Conservation (phyloP, 2,888 invertebrate species). For the Drosophila emarginata region DNA sequence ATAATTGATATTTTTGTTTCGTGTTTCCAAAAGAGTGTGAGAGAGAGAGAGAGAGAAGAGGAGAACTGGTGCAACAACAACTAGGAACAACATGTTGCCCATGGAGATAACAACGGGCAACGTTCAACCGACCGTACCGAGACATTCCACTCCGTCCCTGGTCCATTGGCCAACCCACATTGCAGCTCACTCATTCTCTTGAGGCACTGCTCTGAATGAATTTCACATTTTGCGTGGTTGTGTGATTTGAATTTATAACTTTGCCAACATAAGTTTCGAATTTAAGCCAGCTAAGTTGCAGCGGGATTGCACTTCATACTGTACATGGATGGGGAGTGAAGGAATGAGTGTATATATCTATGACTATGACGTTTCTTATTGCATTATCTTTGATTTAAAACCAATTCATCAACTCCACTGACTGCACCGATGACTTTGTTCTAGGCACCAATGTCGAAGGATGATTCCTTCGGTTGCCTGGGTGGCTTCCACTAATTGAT, state of each 20-base stretch:
- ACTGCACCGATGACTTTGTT: conserved; percentile 69
- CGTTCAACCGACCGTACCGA: conserved; percentile 3
- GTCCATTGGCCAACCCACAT: conserved; percentile 46
- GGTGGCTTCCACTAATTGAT: conserved; percentile 71
- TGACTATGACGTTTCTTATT: conserved; percentile 58
- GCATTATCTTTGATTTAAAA: conserved; percentile 77
- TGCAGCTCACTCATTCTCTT: conserved; percentile 39
- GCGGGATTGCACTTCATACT: conserved; percentile 3
- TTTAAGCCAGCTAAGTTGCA: conserved; percentile 12
- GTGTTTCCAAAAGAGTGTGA: conserved; percentile 24
- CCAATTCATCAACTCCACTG: conserved; percentile 73
- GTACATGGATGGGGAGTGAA: neutral
- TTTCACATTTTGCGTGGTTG: conserved; percentile 67
- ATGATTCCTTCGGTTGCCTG: conserved; percentile 30
- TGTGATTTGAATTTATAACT: conserved; percentile 76
- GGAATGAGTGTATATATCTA: conserved; percentile 44
- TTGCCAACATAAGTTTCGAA: conserved; percentile 54
- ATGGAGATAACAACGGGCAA: conserved; percentile 56
- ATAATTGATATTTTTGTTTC: conserved; percentile 74
- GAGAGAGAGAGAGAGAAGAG: neutral
- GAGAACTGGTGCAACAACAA: conserved; percentile 35
- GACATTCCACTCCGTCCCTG: conserved; percentile 14
- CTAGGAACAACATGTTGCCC: conserved; percentile 49
- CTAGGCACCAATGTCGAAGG: conserved; percentile 17
- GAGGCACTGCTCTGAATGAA: conserved; percentile 54